These are phyloP conservation scores for Myopa testacea DNA, from an alignment of 2,888 invertebrate species.

Conservation along the genomic window DNA sequence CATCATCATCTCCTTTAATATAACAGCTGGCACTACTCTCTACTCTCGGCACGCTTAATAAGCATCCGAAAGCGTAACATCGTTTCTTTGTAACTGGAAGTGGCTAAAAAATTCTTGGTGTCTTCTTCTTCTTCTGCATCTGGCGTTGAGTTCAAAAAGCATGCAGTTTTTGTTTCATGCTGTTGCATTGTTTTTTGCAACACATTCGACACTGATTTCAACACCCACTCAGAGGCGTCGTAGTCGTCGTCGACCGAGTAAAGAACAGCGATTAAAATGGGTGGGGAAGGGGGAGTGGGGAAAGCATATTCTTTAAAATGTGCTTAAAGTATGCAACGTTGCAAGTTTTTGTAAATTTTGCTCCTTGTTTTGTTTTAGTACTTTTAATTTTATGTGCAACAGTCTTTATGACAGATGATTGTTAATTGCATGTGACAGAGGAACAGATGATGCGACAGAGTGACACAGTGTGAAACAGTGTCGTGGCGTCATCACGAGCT, in stretches of 20 bases:
- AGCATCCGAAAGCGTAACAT: neutral
- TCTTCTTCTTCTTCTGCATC: neutral
- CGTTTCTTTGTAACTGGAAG: constrained; percentile 1
- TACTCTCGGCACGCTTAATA: neutral
- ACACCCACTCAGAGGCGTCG: constrained; percentile 30
- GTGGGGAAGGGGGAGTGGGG: neutral
- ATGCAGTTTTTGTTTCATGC: neutral
- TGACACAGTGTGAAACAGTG: constrained; percentile 36
- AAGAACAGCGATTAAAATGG: neutral
- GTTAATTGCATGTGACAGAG: constrained; percentile 43
- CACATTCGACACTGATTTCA: constrained; percentile 36
- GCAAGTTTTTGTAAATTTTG: constrained; percentile 25
- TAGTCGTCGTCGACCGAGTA: neutral
- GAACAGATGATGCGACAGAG: neutral
- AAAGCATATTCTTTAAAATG: neutral
- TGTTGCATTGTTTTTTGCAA: neutral
- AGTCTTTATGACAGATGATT: constrained; percentile 46
- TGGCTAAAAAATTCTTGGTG: neutral
- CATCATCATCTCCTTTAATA: no score
- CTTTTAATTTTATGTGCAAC: neutral
- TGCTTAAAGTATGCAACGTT: constrained; percentile 14
- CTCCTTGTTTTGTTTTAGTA: constrained; percentile 42
- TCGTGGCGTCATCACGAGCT: neutral
- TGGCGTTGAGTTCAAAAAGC: neutral
- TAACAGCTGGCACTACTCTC: neutral